These are phyloP conservation scores for Silurus lanzhouensis DNA, from an alignment of 2,797 vertebrate genomes.

Conservation along the genomic window DNA sequence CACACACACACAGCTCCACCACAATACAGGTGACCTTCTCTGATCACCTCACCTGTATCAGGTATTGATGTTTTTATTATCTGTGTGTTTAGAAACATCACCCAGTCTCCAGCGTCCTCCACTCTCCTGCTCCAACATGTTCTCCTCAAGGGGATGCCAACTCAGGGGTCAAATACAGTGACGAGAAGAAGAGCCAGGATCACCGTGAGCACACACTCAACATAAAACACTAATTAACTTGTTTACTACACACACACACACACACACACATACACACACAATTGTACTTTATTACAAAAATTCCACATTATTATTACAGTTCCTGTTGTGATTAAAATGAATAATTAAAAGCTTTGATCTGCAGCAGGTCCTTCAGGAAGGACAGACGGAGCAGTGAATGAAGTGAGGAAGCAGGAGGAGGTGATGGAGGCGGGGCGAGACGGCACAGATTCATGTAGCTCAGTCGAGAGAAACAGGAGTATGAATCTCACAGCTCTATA, in stretches of 20 bases:
- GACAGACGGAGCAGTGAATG: not conserved
- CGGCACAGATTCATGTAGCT: not conserved
- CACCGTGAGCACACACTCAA: not conserved
- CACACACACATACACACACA: not conserved
- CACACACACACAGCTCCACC: too few species aligned
- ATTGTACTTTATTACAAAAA: not conserved
- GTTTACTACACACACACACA: constrained; percentile 6
- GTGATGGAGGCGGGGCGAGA: not conserved
- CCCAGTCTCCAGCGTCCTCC: constrained; percentile 31
- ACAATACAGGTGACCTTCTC: not conserved
- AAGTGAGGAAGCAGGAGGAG: not conserved
- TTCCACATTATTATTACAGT: not conserved
- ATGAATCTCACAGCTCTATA: not conserved
- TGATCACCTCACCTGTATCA: not conserved
- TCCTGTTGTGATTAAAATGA: not conserved
- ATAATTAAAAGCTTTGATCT: not conserved
- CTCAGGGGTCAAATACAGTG: constrained; percentile 26
- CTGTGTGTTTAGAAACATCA: constrained; percentile 38
- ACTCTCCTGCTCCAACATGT: constrained; percentile 22
- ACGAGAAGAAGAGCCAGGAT: not conserved
- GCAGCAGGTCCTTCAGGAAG: not conserved
- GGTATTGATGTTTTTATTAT: not conserved
- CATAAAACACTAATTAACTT: not conserved
- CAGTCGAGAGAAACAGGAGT: not conserved
- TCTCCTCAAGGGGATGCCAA: constrained; percentile 32